Conservation (phyloP, 2,797 vertebrate species). For the Fundulus diaphanus region DNA sequence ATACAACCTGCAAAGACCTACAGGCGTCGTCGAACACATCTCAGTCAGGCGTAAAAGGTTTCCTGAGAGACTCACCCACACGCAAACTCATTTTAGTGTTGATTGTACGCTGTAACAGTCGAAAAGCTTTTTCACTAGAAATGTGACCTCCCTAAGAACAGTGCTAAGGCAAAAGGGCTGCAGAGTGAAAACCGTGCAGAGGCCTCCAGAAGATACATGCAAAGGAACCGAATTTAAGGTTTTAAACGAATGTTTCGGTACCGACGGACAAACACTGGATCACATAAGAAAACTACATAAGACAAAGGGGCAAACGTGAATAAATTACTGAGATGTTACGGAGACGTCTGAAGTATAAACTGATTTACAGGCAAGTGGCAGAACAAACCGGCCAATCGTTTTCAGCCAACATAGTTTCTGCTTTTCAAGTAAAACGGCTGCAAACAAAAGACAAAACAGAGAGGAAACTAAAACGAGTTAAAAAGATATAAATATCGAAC, state of each 20-base stretch:
- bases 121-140: slow-evolving; percentile 19
- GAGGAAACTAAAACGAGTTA: slow-evolving; percentile 14
- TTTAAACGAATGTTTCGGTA: slow-evolving; percentile 33
- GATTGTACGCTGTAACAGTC: neutral
- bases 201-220: slow-evolving; percentile 23
- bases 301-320: slow-evolving; percentile 13
- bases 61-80: slow-evolving; percentile 44
- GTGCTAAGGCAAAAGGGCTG: slow-evolving; percentile 57
- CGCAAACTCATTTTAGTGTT: slow-evolving; percentile 5
- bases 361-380: slow-evolving; percentile 41
- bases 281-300: neutral
- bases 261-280: slow-evolving; percentile 27
- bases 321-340: slow-evolving; percentile 37
- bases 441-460: slow-evolving; percentile 14
- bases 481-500: slow-evolving; percentile 17
- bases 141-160: slow-evolving; percentile 37
- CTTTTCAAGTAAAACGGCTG: slow-evolving; percentile 43
- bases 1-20: slow-evolving; percentile 15
- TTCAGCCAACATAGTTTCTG: slow-evolving; percentile 14
- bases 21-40: slow-evolving; percentile 26
- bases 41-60: slow-evolving; percentile 27
- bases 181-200: slow-evolving; percentile 37
- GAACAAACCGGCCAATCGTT: slow-evolving; percentile 15
- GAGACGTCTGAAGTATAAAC: slow-evolving; percentile 21
- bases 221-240: slow-evolving; percentile 13